phyloP scores from a whole-genome alignment of 2,113 vertebrate genomes.

The Stercorarius parasiticus region DNA sequence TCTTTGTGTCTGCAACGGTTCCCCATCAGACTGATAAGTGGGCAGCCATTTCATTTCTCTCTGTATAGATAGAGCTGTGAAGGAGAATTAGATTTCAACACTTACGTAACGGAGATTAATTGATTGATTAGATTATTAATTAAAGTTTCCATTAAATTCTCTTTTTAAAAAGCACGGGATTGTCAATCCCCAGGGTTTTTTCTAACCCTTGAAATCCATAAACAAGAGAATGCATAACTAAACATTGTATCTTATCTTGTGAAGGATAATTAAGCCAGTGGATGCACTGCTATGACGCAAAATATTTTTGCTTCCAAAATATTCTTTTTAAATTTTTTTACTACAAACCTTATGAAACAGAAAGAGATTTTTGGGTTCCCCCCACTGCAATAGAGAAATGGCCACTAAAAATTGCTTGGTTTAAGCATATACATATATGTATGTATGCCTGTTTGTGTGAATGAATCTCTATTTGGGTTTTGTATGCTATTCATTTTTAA shows the following conservation, averaged over 20 bases:
- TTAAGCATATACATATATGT: neutral
- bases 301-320: slow-evolving; percentile 24
- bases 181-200: slow-evolving; percentile 68
- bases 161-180: slow-evolving; percentile 67
- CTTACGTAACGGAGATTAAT: slow-evolving; percentile 78
- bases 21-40: slow-evolving; percentile 68
- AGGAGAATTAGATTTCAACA: slow-evolving; percentile 75
- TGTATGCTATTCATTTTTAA: neutral
- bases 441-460: neutral
- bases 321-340: neutral
- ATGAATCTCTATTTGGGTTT: neutral
- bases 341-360: neutral
- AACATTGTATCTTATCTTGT: slow-evolving; percentile 69
- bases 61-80: slow-evolving; percentile 71
- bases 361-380: neutral
- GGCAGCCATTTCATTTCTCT: slow-evolving; percentile 66
- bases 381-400: neutral
- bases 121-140: slow-evolving; percentile 86
- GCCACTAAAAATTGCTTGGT: neutral
- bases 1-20: slow-evolving; percentile 64
- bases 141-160: slow-evolving; percentile 80
- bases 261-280: slow-evolving; percentile 69
- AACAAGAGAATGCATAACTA: slow-evolving; percentile 78
- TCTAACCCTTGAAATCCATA: slow-evolving; percentile 72
- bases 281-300: slow-evolving; percentile 16